A percentile compares a stretch with the other conserved stretches of the same genome.
These are phyloP conservation scores for Epinephelus coioides DNA, from an alignment of 2,797 vertebrate genomes.

Conservation along the genomic window DNA sequence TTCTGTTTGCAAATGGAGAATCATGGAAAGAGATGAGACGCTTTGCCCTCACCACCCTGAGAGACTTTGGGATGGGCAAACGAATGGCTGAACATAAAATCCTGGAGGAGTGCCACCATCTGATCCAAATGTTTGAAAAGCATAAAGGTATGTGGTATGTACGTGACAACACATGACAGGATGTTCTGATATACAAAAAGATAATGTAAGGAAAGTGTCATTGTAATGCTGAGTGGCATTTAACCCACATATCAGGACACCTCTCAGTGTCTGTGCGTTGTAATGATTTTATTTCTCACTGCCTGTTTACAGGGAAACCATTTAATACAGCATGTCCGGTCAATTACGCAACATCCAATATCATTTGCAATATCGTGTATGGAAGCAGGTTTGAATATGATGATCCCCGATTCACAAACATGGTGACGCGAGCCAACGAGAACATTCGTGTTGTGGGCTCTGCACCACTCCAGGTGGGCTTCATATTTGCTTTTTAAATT, in stretches of 20 bases:
- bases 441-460: slow-evolving; percentile 46
- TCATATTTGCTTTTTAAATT: neutral
- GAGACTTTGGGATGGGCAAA: slow-evolving; percentile 86
- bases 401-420: slow-evolving; percentile 65
- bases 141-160: slow-evolving; percentile 70
- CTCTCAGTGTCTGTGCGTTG: too few species aligned
- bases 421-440: slow-evolving; percentile 67
- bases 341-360: slow-evolving; percentile 79
- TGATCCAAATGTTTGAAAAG: slow-evolving; percentile 74
- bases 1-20: slow-evolving; percentile 84
- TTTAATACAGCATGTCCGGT: slow-evolving; percentile 54
- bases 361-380: slow-evolving; percentile 81
- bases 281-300: neutral
- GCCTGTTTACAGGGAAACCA: slow-evolving; percentile 56
- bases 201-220: neutral
- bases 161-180: neutral
- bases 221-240: neutral
- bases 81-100: slow-evolving; percentile 79
- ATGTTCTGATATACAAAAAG: neutral
- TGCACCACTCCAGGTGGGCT: slow-evolving; percentile 61
- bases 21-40: slow-evolving; percentile 84
- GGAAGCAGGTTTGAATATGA: slow-evolving; percentile 83
- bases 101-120: slow-evolving; percentile 75
- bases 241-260: neutral
- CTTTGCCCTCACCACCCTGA: slow-evolving; percentile 79